Evolutionary conservation across 2,113 vertebrate genomes (phyloP), one percentile per base, ranked within the genome.

Genomic region (Corythaixoides concolor): DNA sequence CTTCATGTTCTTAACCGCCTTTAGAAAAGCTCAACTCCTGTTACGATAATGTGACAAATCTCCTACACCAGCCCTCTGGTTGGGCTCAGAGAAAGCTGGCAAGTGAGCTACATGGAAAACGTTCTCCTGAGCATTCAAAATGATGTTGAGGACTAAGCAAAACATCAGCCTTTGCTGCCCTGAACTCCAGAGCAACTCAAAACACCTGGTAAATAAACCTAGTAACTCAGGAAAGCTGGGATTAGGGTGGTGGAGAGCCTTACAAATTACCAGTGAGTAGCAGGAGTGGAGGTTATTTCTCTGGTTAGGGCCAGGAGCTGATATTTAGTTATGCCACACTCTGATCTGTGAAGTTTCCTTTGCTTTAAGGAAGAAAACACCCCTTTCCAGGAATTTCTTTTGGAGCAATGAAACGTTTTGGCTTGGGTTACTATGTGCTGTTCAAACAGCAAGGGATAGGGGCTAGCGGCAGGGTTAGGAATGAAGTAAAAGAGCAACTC

Each of bases 261-360:
- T 50, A 43, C 0, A 49, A 45, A 30, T 67, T 32, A 33, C 2
- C 55, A 80, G 33, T 14, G 49, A 39, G 26, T 6, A 69, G 30
- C 6, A 52, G 62, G 9, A 33, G 32, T 32, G 16, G 39, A 77
- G 52, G 22, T 75, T 70, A 1, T 47, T 33, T 4, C 24, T 75
- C 9, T 23, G 24, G 16, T 60, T 74, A 19, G 15, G 33, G 14
- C 3, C 1, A 8, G 23, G 50, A 59, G 43, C 4, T 87, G n/a
- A 1, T 59, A 13, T 35, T 53, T 63, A 21, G 17, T 41, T 33
- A 19, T 73, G 33, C 19, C 0, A 3, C 0, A 0, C 5, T 49
- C 8, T 60, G 11, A 14, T 6, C 4, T 37, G 11, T 33, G 15
- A 39, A 16, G 5, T 26, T 78, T 52, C 8, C 10, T 92, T 92